phyloP scores from a whole-genome alignment of 2,797 vertebrate genomes.

The Apogon hyalosoma region DNA sequence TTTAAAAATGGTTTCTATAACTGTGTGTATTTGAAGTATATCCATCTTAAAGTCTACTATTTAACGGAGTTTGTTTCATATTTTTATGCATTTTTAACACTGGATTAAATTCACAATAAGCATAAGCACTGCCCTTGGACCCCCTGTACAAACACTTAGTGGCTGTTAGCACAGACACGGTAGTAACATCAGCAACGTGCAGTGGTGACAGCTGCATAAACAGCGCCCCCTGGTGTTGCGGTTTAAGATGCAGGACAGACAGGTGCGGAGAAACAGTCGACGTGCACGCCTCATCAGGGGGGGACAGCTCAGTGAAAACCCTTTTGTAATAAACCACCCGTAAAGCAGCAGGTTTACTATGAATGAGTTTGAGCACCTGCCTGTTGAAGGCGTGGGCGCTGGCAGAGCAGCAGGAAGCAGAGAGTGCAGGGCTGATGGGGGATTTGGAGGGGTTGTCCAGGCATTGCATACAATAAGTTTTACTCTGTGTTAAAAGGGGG shows the following conservation, averaged over 20 bases:
- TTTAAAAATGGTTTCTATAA: conserved; percentile 71
- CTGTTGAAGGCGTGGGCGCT: conserved; percentile 80
- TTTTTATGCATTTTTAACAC: conserved; percentile 76
- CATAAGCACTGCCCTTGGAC: conserved; percentile 78
- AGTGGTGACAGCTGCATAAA: conserved; percentile 12
- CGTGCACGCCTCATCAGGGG: conserved; percentile 80
- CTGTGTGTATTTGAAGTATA: conserved; percentile 76
- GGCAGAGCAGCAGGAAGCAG: conserved; percentile 10
- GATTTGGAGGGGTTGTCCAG: conserved; percentile 47
- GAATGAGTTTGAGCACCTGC: conserved; percentile 87
- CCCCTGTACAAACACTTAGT: conserved; percentile 26
- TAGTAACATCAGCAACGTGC: background rate
- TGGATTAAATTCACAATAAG: conserved; percentile 75
- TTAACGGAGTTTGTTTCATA: conserved; percentile 64
- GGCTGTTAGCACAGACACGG: conserved; percentile 10
- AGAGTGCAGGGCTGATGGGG: background rate
- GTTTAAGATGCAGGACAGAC: background rate
- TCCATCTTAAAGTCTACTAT: conserved; percentile 65
- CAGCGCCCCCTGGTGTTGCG: conserved; percentile 43
- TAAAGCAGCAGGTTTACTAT: conserved; percentile 89
- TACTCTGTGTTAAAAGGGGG: conserved; percentile 33
- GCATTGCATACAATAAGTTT: conserved; percentile 74
- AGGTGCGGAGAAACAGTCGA: conserved; percentile 37
- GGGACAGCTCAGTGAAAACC: conserved; percentile 78
- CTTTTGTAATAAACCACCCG: conserved; percentile 89